Evolutionary conservation across 2,797 vertebrate species (phyloP).

Genomic region (Hoplostethus atlanticus): DNA sequence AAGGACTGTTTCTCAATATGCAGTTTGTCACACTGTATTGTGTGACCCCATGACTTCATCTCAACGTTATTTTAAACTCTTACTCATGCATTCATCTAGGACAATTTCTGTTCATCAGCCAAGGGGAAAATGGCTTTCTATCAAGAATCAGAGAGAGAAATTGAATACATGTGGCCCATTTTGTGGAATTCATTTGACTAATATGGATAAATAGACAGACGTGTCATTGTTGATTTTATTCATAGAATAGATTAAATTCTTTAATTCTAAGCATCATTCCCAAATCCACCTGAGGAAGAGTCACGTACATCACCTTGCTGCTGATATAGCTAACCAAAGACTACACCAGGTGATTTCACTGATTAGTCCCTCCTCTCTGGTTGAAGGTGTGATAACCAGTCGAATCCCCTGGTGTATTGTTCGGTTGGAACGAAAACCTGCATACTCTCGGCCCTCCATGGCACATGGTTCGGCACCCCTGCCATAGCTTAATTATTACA

Average conservation of each 20-base stretch:
- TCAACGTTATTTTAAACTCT: slow-evolving; percentile 66
- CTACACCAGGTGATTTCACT: too few species aligned
- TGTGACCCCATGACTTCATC: slow-evolving; percentile 67
- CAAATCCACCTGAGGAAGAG: not conserved
- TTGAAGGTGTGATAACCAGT: too few species aligned
- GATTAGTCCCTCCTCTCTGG: too few species aligned
- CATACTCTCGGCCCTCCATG: not conserved
- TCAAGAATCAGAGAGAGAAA: slow-evolving; percentile 42
- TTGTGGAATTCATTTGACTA: slow-evolving; percentile 21
- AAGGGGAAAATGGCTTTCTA: slow-evolving; percentile 30
- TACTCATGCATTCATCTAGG: slow-evolving; percentile 54
- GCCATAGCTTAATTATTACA: too few species aligned
- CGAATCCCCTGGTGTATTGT: too few species aligned
- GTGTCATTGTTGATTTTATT: slow-evolving; percentile 2
- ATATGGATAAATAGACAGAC: slow-evolving; percentile 15
- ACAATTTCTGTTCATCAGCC: slow-evolving; percentile 50
- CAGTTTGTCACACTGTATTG: slow-evolving; percentile 51
- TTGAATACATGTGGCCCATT: slow-evolving; percentile 41
- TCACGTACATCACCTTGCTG: not conserved
- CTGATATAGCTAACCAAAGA: not conserved
- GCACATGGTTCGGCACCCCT: too few species aligned
- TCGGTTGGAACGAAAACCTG: too few species aligned
- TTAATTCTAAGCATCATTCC: slow-evolving; percentile 1
- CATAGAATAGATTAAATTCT: slow-evolving; percentile 13
- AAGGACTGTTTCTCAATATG: slow-evolving; percentile 60